These are phyloP conservation scores for Petrocephalus sullivani DNA, from an alignment of 2,797 vertebrate genomes.

Conservation along the genomic window DNA sequence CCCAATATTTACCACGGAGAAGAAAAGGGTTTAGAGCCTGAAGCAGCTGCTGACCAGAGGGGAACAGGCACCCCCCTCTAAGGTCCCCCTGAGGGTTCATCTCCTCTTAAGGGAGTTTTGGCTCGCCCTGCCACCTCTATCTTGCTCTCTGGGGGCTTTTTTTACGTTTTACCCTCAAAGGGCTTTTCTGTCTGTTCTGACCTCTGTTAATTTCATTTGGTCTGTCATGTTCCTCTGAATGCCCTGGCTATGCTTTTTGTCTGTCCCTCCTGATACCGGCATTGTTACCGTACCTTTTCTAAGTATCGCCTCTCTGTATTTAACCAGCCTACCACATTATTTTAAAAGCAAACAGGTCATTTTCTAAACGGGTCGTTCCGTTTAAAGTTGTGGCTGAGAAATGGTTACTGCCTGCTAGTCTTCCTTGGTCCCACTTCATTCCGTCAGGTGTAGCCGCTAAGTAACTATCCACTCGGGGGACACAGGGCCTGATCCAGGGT, in stretches of 20 bases:
- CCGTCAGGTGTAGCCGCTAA: not conserved
- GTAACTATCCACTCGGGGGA: not conserved
- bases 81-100: not conserved
- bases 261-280: not conserved
- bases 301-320: not conserved
- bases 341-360: not conserved
- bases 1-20: slow-evolving; percentile 13
- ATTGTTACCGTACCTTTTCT: not conserved
- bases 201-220: not conserved
- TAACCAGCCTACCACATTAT: not conserved
- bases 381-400: not conserved
- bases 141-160: slow-evolving; percentile 13
- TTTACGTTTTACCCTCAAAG: slow-evolving; percentile 15
- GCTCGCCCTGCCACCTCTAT: slow-evolving; percentile 10
- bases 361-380: not conserved
- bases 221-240: not conserved
- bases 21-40: slow-evolving; percentile 17
- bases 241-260: not conserved
- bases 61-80: slow-evolving; percentile 8
- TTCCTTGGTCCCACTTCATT: not conserved
- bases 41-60: slow-evolving; percentile 21
- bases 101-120: slow-evolving; percentile 16
- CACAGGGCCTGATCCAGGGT: not conserved
- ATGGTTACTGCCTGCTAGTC: not conserved
- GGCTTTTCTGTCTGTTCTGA: slow-evolving; percentile 9